These are phyloP conservation scores for Trissonchulus sp. DNA, from an alignment of 2,888 invertebrate genomes.

Conservation along the genomic window DNA sequence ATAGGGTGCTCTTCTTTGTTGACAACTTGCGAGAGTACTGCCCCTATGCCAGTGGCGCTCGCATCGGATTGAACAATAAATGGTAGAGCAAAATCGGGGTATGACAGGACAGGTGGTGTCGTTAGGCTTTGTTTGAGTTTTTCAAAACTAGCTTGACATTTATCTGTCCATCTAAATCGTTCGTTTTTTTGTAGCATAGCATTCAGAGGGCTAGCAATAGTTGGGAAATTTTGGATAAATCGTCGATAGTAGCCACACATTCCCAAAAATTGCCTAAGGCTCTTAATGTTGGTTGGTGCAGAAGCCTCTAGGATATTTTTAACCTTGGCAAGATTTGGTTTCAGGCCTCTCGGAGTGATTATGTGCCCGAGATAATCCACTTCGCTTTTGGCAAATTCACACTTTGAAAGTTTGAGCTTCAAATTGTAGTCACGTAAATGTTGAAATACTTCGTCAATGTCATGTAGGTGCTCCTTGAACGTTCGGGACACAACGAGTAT, in stretches of 20 bases:
- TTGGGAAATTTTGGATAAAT: constrained; percentile 16
- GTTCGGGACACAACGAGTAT: background rate
- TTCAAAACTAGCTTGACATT: constrained; percentile 18
- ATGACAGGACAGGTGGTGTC: constrained; percentile 14
- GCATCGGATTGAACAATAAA: constrained; percentile 8
- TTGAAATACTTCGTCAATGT: too few species aligned
- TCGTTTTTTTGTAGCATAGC: background rate
- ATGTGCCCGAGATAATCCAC: constrained; percentile 6
- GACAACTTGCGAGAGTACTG: background rate
- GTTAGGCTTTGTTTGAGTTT: constrained; percentile 5
- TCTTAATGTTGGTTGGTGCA: constrained; percentile 17
- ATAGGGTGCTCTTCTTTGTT: background rate
- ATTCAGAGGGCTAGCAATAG: constrained; percentile 12
- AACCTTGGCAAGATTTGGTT: constrained; percentile 10
- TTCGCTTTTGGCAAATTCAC: too few species aligned
- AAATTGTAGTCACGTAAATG: too few species aligned
- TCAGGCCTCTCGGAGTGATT: constrained; percentile 15
- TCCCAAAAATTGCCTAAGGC: constrained; percentile 16
- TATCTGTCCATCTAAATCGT: constrained; percentile 19
- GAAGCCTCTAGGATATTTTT: background rate
- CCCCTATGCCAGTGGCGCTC: background rate
- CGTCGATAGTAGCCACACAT: constrained; percentile 15
- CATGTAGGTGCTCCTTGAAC: constrained; percentile 6
- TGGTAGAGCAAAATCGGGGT: constrained; percentile 28
- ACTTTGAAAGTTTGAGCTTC: too few species aligned